Percentiles rank a stretch among this genome's conserved stretches.
Conservation (phyloP, 2,113 vertebrate genomes). For the Herpetotheres cachinnans region DNA sequence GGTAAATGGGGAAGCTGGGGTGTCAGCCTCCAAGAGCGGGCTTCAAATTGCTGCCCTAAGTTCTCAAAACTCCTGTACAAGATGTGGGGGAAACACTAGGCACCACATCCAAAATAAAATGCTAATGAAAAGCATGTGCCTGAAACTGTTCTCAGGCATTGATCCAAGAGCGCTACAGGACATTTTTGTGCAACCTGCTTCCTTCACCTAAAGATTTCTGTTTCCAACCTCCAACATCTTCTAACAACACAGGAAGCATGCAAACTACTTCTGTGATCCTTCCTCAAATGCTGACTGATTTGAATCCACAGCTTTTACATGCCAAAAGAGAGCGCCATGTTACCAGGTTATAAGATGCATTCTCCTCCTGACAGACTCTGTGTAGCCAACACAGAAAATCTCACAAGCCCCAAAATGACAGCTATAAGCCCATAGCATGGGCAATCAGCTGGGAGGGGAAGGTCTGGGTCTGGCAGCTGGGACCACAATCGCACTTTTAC, state of each 20-base stretch:
- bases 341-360: background rate
- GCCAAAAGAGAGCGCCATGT: background rate
- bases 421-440: background rate
- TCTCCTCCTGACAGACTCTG: background rate
- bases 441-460: background rate
- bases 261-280: background rate
- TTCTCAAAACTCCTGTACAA: background rate
- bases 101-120: background rate
- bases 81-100: background rate
- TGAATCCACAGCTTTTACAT: background rate
- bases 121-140: background rate
- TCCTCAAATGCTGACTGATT: background rate
- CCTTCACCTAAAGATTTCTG: background rate
- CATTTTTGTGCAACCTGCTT: background rate
- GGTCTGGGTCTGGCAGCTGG: background rate
- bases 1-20: background rate
- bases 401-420: background rate
- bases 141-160: background rate
- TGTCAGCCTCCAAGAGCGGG: background rate
- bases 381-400: background rate
- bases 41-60: background rate
- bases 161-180: background rate
- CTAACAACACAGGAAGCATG: background rate
- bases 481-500: background rate
- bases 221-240: background rate